A percentile compares a stretch with the other conserved stretches of the same genome.
Evolutionary conservation across 2,113 vertebrate species (phyloP).

Genomic region (Urocitellus parryii): DNA sequence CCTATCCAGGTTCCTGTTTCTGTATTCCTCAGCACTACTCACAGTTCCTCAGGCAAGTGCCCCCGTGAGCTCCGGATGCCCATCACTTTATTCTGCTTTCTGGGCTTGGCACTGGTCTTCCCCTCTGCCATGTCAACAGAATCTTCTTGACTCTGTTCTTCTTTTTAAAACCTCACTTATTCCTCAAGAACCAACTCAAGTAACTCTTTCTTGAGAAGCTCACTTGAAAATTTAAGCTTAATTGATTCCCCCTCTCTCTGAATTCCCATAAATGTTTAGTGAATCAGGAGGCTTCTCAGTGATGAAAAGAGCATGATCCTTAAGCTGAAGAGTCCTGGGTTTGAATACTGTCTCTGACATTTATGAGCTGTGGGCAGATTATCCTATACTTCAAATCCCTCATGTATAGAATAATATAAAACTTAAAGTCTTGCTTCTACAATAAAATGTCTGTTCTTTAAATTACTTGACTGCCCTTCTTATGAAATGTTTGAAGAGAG

Average conservation of each 20-base stretch:
- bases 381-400: not conserved
- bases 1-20: no score
- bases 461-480: not conserved
- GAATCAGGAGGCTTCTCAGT: not conserved
- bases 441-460: not conserved
- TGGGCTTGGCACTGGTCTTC: not conserved
- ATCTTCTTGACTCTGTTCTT: not conserved
- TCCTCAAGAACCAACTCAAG: conserved; percentile 37
- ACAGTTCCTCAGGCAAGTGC: not conserved
- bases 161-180: not conserved
- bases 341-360: not conserved
- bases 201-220: not conserved
- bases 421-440: not conserved
- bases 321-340: not conserved
- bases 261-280: conserved; percentile 37
- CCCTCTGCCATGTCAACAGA: not conserved
- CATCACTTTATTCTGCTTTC: not conserved
- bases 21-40: not conserved
- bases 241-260: conserved; percentile 39
- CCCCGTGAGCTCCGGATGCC: not conserved
- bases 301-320: not conserved
- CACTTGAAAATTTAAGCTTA: conserved; percentile 36
- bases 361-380: not conserved
- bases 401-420: conserved; percentile 25
- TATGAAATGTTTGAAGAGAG: not conserved